Conservation (phyloP, 2,113 vertebrate species). For the Oryzias curvinotus region DNA sequence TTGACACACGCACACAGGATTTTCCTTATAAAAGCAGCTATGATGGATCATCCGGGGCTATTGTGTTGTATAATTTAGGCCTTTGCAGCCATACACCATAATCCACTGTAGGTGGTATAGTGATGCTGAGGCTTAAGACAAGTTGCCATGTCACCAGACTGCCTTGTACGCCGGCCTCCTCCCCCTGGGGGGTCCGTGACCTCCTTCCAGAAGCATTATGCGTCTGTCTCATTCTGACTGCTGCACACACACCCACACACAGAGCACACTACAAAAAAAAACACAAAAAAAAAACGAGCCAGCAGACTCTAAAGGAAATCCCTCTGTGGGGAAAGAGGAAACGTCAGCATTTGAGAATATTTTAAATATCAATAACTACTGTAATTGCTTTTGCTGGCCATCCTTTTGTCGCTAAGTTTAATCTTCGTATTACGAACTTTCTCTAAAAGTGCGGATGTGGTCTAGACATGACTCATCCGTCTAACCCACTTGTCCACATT, state of each 20-base stretch:
- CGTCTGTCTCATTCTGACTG: slow-evolving; percentile 28
- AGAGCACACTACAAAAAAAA: slow-evolving; percentile 15
- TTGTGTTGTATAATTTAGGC: slow-evolving; percentile 52
- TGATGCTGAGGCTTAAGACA: slow-evolving; percentile 53
- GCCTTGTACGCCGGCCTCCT: slow-evolving; percentile 39
- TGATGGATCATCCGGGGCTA: slow-evolving; percentile 54
- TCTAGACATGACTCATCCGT: background rate
- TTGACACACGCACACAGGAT: slow-evolving; percentile 35
- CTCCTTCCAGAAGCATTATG: slow-evolving; percentile 64
- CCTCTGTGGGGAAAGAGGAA: slow-evolving; percentile 20
- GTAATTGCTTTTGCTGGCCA: too few relatives aligned
- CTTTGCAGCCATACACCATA: slow-evolving; percentile 55
- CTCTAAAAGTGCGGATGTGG: background rate
- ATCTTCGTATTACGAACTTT: background rate
- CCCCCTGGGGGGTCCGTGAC: slow-evolving; percentile 66
- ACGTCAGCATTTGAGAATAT: background rate
- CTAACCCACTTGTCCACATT: background rate
- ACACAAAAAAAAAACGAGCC: slow-evolving; percentile 23
- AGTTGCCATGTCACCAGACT: slow-evolving; percentile 72
- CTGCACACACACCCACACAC: background rate
- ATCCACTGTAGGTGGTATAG: slow-evolving; percentile 71
- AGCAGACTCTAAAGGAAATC: slow-evolving; percentile 20
- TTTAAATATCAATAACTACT: too few relatives aligned
- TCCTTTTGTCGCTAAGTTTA: too few relatives aligned
- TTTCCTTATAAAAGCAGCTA: slow-evolving; percentile 41